These are phyloP conservation scores for Microcebus ravelobensis DNA, from an alignment of 2,113 vertebrate species.

Conservation along the genomic window DNA sequence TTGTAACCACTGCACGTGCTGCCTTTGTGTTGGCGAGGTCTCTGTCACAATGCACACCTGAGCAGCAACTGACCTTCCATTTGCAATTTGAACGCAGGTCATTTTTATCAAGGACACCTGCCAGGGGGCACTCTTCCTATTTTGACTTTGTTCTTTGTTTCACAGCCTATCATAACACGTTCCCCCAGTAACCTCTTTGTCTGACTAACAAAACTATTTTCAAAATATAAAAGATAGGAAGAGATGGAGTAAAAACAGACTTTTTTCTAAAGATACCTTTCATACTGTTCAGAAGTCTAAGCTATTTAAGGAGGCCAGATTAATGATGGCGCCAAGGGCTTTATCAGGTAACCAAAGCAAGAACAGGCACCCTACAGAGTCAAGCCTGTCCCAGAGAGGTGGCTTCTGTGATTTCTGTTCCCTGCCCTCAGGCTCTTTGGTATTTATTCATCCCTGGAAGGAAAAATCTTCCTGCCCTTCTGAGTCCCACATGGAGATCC, in stretches of 20 bases:
- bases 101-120: slow-evolving; percentile 54
- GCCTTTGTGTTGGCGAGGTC: neutral
- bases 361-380: neutral
- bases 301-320: neutral
- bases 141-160: slow-evolving; percentile 74
- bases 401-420: neutral
- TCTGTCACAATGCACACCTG: neutral
- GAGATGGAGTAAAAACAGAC: slow-evolving; percentile 69
- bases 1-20: fast-evolving
- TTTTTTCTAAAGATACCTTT: slow-evolving; percentile 42
- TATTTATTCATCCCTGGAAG: neutral
- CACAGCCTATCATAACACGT: slow-evolving; percentile 45
- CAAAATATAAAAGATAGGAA: slow-evolving; percentile 74
- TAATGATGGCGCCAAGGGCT: neutral
- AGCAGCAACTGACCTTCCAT: neutral
- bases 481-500: neutral
- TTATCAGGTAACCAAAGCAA: neutral
- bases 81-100: slow-evolving; percentile 43
- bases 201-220: slow-evolving; percentile 54
- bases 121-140: slow-evolving; percentile 10
- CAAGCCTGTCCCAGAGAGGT: neutral
- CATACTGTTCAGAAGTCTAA: slow-evolving; percentile 44
- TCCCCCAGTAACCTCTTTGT: slow-evolving; percentile 63
- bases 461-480: neutral
- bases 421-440: neutral